Percentiles rank a stretch among this genome's conserved stretches.
Conservation (phyloP, 2,113 vertebrate genomes). For the Tachuris rubrigastra region DNA sequence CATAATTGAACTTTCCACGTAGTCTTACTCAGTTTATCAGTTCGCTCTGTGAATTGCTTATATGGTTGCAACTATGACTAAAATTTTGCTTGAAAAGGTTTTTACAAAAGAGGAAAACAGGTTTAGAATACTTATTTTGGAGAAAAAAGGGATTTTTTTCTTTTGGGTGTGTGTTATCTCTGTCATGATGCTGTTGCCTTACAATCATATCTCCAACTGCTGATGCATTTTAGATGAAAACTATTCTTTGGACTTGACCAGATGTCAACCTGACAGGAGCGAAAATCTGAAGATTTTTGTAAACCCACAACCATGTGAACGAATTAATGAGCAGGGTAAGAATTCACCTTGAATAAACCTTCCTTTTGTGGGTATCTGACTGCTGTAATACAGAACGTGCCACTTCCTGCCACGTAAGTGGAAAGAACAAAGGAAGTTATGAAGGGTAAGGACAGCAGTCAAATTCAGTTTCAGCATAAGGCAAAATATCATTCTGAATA, state of each 20-base stretch:
- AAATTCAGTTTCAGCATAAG: neutral
- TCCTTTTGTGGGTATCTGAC: neutral
- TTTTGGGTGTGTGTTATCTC: neutral
- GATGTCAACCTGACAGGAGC: neutral
- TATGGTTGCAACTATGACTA: constrained; percentile 5
- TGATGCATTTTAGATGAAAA: constrained; percentile 13
- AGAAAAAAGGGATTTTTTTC: neutral
- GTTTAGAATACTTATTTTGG: neutral
- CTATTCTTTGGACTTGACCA: neutral
- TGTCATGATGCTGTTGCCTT: neutral
- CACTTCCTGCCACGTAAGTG: fast-evolving
- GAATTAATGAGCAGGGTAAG: neutral
- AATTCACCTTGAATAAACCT: neutral
- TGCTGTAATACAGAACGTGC: neutral
- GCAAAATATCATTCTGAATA: neutral
- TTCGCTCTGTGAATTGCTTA: constrained; percentile 34
- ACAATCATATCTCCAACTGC: neutral
- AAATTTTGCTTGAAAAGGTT: neutral
- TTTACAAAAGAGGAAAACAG: neutral
- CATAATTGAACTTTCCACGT: constrained; percentile 6
- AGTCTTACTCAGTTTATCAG: constrained; percentile 6
- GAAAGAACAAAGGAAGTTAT: neutral
- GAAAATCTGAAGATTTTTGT: constrained; percentile 26
- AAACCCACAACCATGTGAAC: neutral
- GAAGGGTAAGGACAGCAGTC: neutral